Evolutionary conservation across 1,140 invertebrate genomes (phyloP).

Genomic region (Drosophila jambulina): DNA sequence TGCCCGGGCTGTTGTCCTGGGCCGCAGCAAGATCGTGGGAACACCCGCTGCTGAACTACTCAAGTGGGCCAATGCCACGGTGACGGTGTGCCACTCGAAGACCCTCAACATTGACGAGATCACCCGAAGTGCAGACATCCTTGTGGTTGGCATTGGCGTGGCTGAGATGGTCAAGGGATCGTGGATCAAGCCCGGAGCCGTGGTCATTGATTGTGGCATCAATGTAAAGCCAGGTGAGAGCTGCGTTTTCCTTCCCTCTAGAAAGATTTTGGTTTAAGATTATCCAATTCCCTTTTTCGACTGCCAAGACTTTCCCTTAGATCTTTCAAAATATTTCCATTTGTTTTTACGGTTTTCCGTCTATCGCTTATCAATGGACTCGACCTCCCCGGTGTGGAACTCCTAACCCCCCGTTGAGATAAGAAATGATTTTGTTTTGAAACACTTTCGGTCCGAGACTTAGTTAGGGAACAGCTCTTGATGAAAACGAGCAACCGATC

Average conservation of each 20-base stretch:
- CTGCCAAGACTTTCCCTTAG: not conserved
- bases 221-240: constrained; percentile 94
- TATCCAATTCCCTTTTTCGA: not conserved
- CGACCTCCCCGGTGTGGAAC: constrained; percentile 39
- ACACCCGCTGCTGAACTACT: constrained; percentile 97
- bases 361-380: constrained; percentile 18
- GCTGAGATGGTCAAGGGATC: constrained; percentile 96
- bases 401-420: constrained; percentile 34
- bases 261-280: not conserved
- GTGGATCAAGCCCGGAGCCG: constrained; percentile 99
- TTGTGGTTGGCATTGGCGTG: constrained; percentile 97
- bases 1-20: constrained; percentile 96
- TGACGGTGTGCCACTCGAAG: constrained; percentile 98
- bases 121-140: constrained; percentile 95
- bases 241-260: not conserved
- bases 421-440: constrained; percentile 42
- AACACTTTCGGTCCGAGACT: not conserved
- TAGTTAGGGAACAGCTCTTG: constrained; percentile 19
- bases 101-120: constrained; percentile 93
- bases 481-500: not conserved
- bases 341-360: constrained; percentile 23
- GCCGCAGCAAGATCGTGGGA: constrained; percentile 98
- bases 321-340: constrained; percentile 3
- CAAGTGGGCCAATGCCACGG: constrained; percentile 98
- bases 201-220: constrained; percentile 99